Conservation (phyloP, 2,113 vertebrate genomes). For the Oncorhynchus tshawytscha region DNA sequence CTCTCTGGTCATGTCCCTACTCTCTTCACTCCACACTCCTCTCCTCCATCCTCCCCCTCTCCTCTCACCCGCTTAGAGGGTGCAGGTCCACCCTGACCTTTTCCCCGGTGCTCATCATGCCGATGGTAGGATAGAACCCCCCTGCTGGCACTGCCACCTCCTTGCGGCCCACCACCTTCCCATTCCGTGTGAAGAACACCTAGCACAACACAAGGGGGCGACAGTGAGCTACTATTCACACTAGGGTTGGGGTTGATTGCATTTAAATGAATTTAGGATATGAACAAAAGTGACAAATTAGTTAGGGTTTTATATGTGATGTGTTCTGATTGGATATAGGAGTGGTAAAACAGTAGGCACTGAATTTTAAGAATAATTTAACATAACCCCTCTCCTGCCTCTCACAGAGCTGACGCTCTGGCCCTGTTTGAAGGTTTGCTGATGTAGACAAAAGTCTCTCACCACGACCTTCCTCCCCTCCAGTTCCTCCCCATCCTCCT, state of each 20-base stretch:
- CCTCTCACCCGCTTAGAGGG: conserved; percentile 83
- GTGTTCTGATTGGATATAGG: too few species aligned
- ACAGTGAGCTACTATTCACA: conserved; percentile 6
- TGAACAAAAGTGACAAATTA: too few species aligned
- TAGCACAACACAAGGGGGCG: conserved; percentile 47
- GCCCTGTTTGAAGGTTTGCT: too few species aligned
- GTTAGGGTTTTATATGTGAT: too few species aligned
- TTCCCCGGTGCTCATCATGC: conserved; percentile 88
- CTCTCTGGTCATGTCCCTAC: conserved; percentile 67
- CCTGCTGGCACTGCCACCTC: conserved; percentile 79
- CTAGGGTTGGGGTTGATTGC: background rate
- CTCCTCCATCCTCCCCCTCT: conserved; percentile 68
- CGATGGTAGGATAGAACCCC: conserved; percentile 86
- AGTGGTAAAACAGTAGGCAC: too few species aligned
- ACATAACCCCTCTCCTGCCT: conserved; percentile 48
- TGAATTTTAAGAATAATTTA: conserved; percentile 43
- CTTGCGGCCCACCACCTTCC: conserved; percentile 85
- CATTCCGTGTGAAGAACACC: conserved; percentile 90
- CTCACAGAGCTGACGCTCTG: too few species aligned
- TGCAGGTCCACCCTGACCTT: conserved; percentile 88
- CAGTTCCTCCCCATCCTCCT: conserved; percentile 65
- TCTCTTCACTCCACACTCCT: conserved; percentile 75
- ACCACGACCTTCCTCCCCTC: conserved; percentile 85
- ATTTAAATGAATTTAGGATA: too few species aligned
- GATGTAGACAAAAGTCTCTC: conserved; percentile 58